A percentile compares a stretch with the other conserved stretches of the same genome.
phyloP scores from a whole-genome alignment of 2,888 invertebrate genomes.

The Periphyllus acericola region DNA sequence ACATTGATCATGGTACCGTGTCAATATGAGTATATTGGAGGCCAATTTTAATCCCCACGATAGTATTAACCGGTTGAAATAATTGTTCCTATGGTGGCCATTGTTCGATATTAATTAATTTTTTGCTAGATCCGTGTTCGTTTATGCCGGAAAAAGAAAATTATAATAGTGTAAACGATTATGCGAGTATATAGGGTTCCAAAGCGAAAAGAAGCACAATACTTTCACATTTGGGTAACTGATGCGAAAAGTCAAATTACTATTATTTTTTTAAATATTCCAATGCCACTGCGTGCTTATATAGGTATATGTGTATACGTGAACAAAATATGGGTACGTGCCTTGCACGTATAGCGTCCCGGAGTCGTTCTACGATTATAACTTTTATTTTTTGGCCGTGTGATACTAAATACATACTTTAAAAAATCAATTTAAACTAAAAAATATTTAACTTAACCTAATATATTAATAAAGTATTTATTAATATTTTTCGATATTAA shows the following conservation, averaged over 20 bases:
- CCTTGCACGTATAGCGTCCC: background rate
- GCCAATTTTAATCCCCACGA: background rate
- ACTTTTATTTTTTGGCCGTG: background rate
- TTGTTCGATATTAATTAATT: conserved; percentile 32
- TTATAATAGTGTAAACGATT: background rate
- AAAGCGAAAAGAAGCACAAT: conserved; percentile 34
- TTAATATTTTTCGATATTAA: background rate
- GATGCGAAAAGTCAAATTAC: conserved; percentile 52
- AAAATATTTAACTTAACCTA: background rate
- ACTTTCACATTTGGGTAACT: conserved; percentile 53
- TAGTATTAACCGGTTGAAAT: conserved; percentile 14
- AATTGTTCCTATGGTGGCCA: background rate
- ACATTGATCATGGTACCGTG: background rate
- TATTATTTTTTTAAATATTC: conserved; percentile 20
- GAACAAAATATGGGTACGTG: no score
- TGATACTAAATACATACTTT: background rate
- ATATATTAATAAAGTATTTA: background rate
- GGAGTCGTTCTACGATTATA: background rate
- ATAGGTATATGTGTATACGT: no score
- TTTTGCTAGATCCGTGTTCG: conserved; percentile 9
- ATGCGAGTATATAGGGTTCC: background rate
- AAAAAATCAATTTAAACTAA: background rate
- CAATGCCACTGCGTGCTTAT: background rate
- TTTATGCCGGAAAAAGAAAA: conserved; percentile 27
- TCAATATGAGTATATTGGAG: background rate